phyloP scores from a whole-genome alignment of 2,113 vertebrate species.

The Axis porcinus region DNA sequence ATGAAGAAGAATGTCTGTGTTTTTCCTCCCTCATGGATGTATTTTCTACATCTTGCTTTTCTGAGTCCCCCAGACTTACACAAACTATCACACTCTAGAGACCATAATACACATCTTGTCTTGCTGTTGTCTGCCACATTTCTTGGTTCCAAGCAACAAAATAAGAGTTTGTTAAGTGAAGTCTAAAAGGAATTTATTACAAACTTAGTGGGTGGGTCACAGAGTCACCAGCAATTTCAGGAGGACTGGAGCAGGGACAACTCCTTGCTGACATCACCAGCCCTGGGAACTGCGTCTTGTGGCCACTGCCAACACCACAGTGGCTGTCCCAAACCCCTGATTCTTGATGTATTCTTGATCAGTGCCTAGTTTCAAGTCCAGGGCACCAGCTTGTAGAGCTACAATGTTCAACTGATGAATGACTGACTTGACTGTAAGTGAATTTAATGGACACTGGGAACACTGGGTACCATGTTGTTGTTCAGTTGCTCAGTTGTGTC shows the following conservation, averaged over 20 bases:
- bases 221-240: neutral
- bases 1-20: neutral
- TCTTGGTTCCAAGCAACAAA: neutral
- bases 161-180: neutral
- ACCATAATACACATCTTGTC: neutral
- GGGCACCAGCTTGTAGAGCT: neutral
- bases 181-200: neutral
- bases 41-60: neutral
- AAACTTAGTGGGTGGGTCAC: neutral
- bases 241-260: neutral
- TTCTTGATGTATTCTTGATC: neutral
- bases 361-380: neutral
- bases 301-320: neutral
- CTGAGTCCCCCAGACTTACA: neutral
- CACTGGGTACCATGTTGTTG: neutral
- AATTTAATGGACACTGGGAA: neutral
- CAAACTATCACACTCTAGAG: neutral
- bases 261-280: neutral
- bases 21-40: neutral
- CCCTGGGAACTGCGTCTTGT: neutral
- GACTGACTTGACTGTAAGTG: neutral
- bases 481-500: neutral
- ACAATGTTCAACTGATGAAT: neutral
- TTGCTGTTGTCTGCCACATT: neutral
- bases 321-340: neutral